Percentiles rank a stretch among this genome's conserved stretches.
Evolutionary conservation across 2,888 invertebrate genomes (phyloP).

Genomic region (Odontocolon sp.): DNA sequence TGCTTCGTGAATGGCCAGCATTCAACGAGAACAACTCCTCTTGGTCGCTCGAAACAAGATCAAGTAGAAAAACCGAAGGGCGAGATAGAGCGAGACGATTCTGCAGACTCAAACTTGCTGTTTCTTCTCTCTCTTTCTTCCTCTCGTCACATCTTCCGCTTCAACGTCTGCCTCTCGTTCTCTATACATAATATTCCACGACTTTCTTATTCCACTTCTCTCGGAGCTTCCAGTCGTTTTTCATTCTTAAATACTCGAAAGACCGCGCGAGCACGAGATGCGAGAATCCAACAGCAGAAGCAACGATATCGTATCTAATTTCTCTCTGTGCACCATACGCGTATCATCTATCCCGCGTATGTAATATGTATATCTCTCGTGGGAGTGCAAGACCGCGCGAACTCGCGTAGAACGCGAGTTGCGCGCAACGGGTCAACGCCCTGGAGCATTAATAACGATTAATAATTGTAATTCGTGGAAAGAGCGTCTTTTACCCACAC

Average conservation of each 20-base stretch:
- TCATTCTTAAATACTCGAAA: too few relatives aligned
- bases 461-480: conserved; percentile 63
- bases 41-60: not conserved
- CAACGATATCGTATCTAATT: conserved; percentile 58
- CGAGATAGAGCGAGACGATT: too few relatives aligned
- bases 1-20: conserved; percentile 66
- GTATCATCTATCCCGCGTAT: conserved; percentile 33
- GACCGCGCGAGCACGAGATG: too few relatives aligned
- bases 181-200: too few relatives aligned
- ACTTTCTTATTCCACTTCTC: too few relatives aligned
- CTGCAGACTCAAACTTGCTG: too few relatives aligned
- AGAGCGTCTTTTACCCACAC: conserved; percentile 43
- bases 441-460: conserved; percentile 61
- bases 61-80: not conserved
- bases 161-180: too few relatives aligned
- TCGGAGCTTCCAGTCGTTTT: too few relatives aligned
- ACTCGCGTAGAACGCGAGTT: conserved; percentile 16
- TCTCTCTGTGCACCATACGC: conserved; percentile 34
- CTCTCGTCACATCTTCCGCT: too few relatives aligned
- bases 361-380: conserved; percentile 45
- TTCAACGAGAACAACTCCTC: conserved; percentile 56
- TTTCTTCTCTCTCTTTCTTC: too few relatives aligned
- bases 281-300: conserved; percentile 14
- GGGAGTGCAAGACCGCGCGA: conserved; percentile 39
- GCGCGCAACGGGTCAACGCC: conserved; percentile 57